Percentiles rank a stretch among this genome's conserved stretches.
These are phyloP conservation scores for Dasysyrphus tricinctus DNA, from an alignment of 2,888 invertebrate species.

Conservation along the genomic window DNA sequence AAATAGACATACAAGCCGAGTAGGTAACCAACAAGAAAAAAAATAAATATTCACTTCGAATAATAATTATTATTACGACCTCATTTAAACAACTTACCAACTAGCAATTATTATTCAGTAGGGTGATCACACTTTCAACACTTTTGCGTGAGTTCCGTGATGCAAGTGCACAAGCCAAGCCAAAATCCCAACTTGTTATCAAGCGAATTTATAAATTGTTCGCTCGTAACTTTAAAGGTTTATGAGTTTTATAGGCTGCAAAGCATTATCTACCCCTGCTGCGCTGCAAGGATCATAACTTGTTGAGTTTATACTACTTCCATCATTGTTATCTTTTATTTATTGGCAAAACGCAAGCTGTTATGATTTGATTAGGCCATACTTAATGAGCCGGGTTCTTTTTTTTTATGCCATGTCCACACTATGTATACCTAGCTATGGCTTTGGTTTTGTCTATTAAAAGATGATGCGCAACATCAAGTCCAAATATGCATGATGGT, in stretches of 20 bases:
- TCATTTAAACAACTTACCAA: slow-evolving; percentile 26
- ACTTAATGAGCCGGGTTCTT: background rate
- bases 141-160: slow-evolving; percentile 53
- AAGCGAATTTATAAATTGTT: slow-evolving; percentile 53
- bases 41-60: background rate
- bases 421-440: slow-evolving; percentile 4
- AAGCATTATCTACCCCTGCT: slow-evolving; percentile 10
- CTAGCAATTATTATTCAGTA: slow-evolving; percentile 45
- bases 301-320: slow-evolving; percentile 56
- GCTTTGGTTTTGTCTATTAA: slow-evolving; percentile 14
- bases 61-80: slow-evolving; percentile 23
- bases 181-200: slow-evolving; percentile 43
- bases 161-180: background rate
- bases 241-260: slow-evolving; percentile 42
- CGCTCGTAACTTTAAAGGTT: slow-evolving; percentile 51
- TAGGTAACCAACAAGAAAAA: background rate
- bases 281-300: slow-evolving; percentile 54
- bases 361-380: slow-evolving; percentile 67
- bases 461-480: slow-evolving; percentile 39
- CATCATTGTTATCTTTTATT: slow-evolving; percentile 63
- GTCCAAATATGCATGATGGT: slow-evolving; percentile 15
- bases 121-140: slow-evolving; percentile 43
- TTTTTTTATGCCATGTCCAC: background rate
- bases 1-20: background rate
- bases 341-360: slow-evolving; percentile 60